These are phyloP conservation scores for Limulus polyphemus DNA, from an alignment of 2,888 invertebrate genomes.

Conservation along the genomic window DNA sequence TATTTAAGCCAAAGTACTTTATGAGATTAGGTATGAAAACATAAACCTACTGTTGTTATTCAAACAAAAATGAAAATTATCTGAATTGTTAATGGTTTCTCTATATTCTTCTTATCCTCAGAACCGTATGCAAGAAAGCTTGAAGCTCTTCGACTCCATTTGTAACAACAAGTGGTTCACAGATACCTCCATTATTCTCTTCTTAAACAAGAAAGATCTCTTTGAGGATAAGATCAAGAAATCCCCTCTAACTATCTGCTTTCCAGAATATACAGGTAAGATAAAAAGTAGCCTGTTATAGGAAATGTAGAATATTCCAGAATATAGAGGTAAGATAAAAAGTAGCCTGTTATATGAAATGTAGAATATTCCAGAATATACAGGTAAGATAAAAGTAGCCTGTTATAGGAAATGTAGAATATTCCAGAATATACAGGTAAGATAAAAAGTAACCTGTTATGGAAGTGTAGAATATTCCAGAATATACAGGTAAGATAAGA, in stretches of 20 bases:
- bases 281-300: neutral
- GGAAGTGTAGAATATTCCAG: conserved; percentile 53
- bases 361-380: conserved; percentile 82
- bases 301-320: conserved; percentile 43
- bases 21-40: no score
- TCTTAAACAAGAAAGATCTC: conserved; percentile 99
- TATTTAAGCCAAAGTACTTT: no score
- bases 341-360: no score
- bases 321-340: conserved; percentile 71
- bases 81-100: no score
- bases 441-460: conserved; percentile 6
- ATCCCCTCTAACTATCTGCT: conserved; percentile 98
- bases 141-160: conserved; percentile 98
- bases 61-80: no score
- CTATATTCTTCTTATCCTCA: conserved; percentile 40
- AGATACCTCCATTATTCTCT: conserved; percentile 98
- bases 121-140: conserved; percentile 99
- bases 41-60: no score
- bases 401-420: no score
- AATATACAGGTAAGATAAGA: conserved; percentile 73
- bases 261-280: conserved; percentile 93
- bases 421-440: conserved; percentile 95
- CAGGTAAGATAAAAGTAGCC: conserved; percentile 49
- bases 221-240: conserved; percentile 99
- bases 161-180: conserved; percentile 99